Evolutionary conservation across 2,113 vertebrate genomes (phyloP), one percentile per base, ranked within the genome.

Genomic region (Nymphicus hollandicus): DNA sequence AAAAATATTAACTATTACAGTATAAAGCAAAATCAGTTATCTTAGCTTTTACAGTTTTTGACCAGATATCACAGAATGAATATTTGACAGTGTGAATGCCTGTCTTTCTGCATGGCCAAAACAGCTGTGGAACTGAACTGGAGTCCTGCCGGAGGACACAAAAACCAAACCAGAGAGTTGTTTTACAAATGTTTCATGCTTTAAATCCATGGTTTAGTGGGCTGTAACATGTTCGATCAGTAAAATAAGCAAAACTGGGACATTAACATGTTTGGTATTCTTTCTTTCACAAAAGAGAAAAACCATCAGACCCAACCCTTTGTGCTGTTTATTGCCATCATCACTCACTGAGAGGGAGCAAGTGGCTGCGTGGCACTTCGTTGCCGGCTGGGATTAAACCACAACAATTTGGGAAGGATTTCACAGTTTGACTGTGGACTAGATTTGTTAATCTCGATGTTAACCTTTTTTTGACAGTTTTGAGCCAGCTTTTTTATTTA

Each of bases 141-240:
- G 44, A 73, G 31, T 56, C 17, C 29, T 89, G 29, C 31, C 22
- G 0, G 0, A 66, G n/a, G 44, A 29, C 46, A 58, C 29, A 58
- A 41, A 84, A 88, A 24, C 0, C 17, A 49, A 58, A 49, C 12
- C 0, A 13, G 53, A 19, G 29, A 58, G 9, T 14, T 84, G 53
- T 76, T 89, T 72, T 44, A 20, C 47, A 71, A 53, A 43, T 3
- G 1, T 68, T 91, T 87, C 27, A 41, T 80, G 13, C 29, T 64
- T 53, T 73, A 66, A 63, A 25, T 53, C 10, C 3, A 1, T 11
- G 43, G 9, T 56, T 88, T 46, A 88, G 22, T 63, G 37, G 25
- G 5, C 43, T 65, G 33, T 85, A 71, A 46, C 13, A 11, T 7
- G 9, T 73, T 74, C 0, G 0, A 23, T 64, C 46, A 68, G 28